Percentiles rank a stretch among this genome's conserved stretches.
phyloP scores from a whole-genome alignment of 1,140 invertebrate genomes.

The Drosophila saltans region DNA sequence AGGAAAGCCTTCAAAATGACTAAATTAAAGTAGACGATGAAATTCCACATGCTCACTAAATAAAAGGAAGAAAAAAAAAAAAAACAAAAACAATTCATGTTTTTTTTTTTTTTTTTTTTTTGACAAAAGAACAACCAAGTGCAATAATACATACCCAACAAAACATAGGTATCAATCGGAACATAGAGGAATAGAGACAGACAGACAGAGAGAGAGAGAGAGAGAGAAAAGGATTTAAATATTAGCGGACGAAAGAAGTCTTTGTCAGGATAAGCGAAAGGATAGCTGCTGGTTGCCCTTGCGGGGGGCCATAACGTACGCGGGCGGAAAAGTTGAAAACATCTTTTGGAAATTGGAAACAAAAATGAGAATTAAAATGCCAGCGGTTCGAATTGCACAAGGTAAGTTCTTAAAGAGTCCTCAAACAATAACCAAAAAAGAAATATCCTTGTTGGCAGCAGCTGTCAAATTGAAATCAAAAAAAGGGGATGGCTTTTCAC shows the following conservation, averaged over 20 bases:
- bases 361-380: constrained; percentile 98
- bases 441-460: neutral
- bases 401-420: constrained; percentile 85
- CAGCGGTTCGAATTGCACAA: constrained; percentile 96
- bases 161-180: neutral
- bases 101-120: constrained; percentile 35
- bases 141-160: constrained; percentile 24
- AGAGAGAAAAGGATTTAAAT: constrained; percentile 13
- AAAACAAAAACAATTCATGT: constrained; percentile 6
- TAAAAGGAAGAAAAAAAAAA: neutral
- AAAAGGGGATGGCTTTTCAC: neutral
- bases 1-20: constrained; percentile 34
- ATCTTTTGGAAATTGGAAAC: constrained; percentile 74
- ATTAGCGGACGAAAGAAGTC: constrained; percentile 8
- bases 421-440: neutral
- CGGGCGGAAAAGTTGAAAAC: constrained; percentile 62
- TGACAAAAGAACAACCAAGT: constrained; percentile 16
- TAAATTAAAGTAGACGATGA: constrained; percentile 26
- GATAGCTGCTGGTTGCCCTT: constrained; percentile 38
- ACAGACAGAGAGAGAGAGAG: constrained; percentile 7
- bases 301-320: constrained; percentile 44
- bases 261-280: constrained; percentile 1
- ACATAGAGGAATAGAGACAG: neutral
- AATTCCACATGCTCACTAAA: constrained; percentile 16
- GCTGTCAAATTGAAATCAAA: neutral